Evolutionary conservation across 1,140 invertebrate genomes (phyloP).

Genomic region (Papilio machaon): DNA sequence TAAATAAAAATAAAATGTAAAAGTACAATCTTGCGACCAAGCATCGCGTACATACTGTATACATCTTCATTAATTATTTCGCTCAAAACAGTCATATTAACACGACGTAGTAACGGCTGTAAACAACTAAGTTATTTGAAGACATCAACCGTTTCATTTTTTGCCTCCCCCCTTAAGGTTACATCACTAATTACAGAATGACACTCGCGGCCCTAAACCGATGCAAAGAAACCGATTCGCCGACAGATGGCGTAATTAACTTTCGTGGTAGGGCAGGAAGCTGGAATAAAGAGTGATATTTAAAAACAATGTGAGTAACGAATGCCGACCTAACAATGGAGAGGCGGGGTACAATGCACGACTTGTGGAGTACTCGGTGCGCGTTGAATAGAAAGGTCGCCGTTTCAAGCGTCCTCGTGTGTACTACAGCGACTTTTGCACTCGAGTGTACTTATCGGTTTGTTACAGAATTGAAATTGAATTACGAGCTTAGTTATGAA

Average conservation of each 20-base stretch:
- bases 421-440: constrained; percentile 37
- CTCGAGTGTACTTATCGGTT: constrained; percentile 35
- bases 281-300: constrained; percentile 47
- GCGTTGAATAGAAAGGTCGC: constrained; percentile 38
- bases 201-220: constrained; percentile 22
- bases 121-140: background rate
- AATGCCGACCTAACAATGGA: constrained; percentile 44
- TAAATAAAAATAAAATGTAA: no score
- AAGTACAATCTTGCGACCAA: no score
- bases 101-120: background rate
- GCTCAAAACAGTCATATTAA: background rate
- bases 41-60: background rate
- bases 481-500: constrained; percentile 23
- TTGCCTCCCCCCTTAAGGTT: background rate
- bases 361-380: constrained; percentile 36
- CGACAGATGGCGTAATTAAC: constrained; percentile 59
- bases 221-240: constrained; percentile 20
- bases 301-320: constrained; percentile 54
- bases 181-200: constrained; percentile 34
- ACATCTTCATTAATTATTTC: no score
- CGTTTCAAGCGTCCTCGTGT: constrained; percentile 41
- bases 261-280: constrained; percentile 40
- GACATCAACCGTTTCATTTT: background rate
- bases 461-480: constrained; percentile 37
- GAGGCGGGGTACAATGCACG: constrained; percentile 42